Percentiles rank a stretch among this genome's conserved stretches.
Conservation (phyloP, 23 tunicate genomes). For the Pegea sp. region DNA sequence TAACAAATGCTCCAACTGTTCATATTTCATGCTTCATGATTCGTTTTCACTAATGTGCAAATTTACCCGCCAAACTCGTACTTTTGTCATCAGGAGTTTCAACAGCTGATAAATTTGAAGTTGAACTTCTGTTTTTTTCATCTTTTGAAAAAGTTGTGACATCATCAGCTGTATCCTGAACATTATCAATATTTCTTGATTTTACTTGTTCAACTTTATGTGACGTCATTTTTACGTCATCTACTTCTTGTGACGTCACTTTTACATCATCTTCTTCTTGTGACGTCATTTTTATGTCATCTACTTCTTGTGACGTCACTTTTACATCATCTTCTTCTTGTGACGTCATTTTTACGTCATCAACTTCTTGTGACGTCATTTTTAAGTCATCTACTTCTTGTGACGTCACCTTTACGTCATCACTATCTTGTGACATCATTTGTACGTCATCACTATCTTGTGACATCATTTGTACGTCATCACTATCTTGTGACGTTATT, state of each 20-base stretch:
- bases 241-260: neutral
- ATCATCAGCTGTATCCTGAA: conserved; percentile 1
- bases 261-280: conserved; percentile 1
- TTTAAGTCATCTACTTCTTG: conserved; percentile 1
- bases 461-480: conserved; percentile 1
- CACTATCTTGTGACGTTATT: neutral
- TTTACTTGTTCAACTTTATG: conserved; percentile 6
- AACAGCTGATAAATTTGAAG: neutral
- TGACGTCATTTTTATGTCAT: neutral
- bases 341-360: conserved; percentile 6
- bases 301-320: conserved; percentile 1
- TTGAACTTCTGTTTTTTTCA: neutral
- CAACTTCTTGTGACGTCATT: neutral
- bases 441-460: neutral
- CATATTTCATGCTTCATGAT: no score
- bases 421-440: neutral
- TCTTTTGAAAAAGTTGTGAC: neutral
- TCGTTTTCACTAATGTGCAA: no score
- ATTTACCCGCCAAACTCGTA: neutral
- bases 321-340: conserved; percentile 3
- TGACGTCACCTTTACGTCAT: conserved; percentile 1
- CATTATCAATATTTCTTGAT: conserved; percentile 1
- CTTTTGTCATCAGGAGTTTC: neutral
- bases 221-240: neutral
- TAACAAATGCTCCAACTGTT: no score